A percentile compares a stretch with the other conserved stretches of the same genome.
Conservation (phyloP, 2,113 vertebrate species). For the Pedionomus torquatus region DNA sequence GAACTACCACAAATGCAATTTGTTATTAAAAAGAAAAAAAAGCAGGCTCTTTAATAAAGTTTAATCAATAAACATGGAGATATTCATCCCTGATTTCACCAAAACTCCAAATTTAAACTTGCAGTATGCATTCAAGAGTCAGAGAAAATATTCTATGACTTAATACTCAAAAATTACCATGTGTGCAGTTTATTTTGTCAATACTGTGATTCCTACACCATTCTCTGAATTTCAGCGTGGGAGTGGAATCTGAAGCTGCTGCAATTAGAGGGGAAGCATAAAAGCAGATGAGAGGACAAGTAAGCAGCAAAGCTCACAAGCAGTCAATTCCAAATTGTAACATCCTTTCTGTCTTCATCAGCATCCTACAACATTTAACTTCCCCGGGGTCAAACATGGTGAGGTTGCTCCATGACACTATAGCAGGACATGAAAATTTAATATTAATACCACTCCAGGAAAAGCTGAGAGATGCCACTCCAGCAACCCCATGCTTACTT, state of each 20-base stretch:
- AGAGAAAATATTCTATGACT: background rate
- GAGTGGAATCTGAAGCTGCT: background rate
- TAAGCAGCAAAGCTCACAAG: background rate
- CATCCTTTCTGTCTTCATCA: background rate
- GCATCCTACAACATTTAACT: background rate
- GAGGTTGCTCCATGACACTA: background rate
- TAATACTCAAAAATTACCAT: background rate
- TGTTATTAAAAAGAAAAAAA: background rate
- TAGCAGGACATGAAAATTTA: background rate
- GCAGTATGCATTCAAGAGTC: background rate
- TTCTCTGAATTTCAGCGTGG: slow-evolving; percentile 4
- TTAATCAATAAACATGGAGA: background rate
- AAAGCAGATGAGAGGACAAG: background rate
- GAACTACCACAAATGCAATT: background rate
- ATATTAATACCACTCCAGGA: background rate
- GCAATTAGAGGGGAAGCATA: background rate
- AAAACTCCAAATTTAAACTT: background rate
- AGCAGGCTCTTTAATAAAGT: background rate
- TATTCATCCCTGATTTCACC: background rate
- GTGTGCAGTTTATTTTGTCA: slow-evolving; percentile 29
- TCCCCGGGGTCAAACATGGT: background rate
- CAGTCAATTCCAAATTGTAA: background rate
- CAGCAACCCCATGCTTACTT: background rate
- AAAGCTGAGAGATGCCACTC: background rate
- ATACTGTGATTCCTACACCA: background rate